These are phyloP conservation scores for Drosophila insularis DNA, from an alignment of 1,140 invertebrate species.

Conservation along the genomic window DNA sequence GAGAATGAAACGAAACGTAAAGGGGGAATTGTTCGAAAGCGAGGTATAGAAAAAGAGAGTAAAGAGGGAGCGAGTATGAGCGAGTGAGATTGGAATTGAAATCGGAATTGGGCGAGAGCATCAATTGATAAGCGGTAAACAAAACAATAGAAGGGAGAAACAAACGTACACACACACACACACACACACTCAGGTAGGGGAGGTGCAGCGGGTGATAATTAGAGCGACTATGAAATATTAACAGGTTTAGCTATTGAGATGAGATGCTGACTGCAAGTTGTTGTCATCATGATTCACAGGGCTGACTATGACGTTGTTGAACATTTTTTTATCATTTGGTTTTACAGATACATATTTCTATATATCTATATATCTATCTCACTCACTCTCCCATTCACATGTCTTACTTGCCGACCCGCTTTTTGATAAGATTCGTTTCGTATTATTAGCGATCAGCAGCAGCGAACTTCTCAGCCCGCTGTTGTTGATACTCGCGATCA, in stretches of 20 bases:
- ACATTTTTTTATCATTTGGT: conserved; percentile 20
- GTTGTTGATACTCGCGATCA: conserved; percentile 55
- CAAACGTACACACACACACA: not conserved
- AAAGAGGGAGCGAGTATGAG: not conserved
- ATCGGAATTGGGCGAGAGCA: conserved; percentile 10
- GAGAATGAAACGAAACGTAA: not conserved
- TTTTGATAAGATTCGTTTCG: conserved; percentile 53
- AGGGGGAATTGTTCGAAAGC: not conserved
- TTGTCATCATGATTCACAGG: not conserved
- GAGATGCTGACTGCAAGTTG: conserved; percentile 28
- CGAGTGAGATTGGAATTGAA: conserved; percentile 1
- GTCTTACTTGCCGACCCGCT: conserved; percentile 31
- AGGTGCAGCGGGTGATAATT: conserved; percentile 36
- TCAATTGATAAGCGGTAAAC: conserved; percentile 24
- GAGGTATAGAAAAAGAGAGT: no score
- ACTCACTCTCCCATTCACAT: not conserved
- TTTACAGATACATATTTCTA: conserved; percentile 9
- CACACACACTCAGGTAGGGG: conserved; percentile 11
- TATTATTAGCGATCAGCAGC: conserved; percentile 48
- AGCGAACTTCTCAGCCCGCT: conserved; percentile 6
- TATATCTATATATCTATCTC: not conserved
- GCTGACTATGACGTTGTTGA: conserved; percentile 1
- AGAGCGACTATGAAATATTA: conserved; percentile 66
- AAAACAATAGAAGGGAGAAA: conserved; percentile 14
- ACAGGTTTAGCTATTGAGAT: conserved; percentile 37